A percentile compares a stretch with the other conserved stretches of the same genome.
Evolutionary conservation across 2,888 invertebrate genomes (phyloP).

Genomic region (Apodemia zela): DNA sequence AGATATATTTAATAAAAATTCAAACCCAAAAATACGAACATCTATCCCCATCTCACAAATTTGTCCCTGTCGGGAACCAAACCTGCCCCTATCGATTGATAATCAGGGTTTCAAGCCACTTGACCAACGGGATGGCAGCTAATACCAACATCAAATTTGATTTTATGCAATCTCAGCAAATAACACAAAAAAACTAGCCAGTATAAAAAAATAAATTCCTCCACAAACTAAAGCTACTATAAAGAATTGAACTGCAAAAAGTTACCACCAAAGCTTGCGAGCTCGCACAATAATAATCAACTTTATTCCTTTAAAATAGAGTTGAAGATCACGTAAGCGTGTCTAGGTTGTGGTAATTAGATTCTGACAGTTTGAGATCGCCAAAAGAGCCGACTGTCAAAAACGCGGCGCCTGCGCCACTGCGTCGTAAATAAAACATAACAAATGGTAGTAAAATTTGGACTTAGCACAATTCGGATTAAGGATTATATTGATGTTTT

Average conservation of each 20-base stretch:
- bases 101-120: too few relatives aligned
- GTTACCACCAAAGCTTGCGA: not conserved
- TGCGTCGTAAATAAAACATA: slow-evolving; percentile 65
- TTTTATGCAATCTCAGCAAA: slow-evolving; percentile 1
- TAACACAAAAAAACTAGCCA: not conserved
- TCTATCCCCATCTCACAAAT: too few relatives aligned
- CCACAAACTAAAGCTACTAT: slow-evolving; percentile 8
- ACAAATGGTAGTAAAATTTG: slow-evolving; percentile 42
- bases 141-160: not conserved
- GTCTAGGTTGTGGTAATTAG: slow-evolving; percentile 53
- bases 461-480: slow-evolving; percentile 36
- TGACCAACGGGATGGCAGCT: too few relatives aligned
- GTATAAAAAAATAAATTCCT: slow-evolving; percentile 3
- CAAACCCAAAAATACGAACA: too few relatives aligned
- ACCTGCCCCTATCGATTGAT: too few relatives aligned
- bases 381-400: slow-evolving; percentile 76
- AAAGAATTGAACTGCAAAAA: slow-evolving; percentile 6
- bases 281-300: not conserved
- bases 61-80: too few relatives aligned
- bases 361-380: slow-evolving; percentile 73
- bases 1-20: too few relatives aligned
- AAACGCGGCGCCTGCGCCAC: slow-evolving; percentile 68
- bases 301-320: not conserved
- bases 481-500: slow-evolving; percentile 9
- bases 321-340: not conserved